Conservation (phyloP, 2,797 vertebrate species). For the Sphenodon punctatus region DNA sequence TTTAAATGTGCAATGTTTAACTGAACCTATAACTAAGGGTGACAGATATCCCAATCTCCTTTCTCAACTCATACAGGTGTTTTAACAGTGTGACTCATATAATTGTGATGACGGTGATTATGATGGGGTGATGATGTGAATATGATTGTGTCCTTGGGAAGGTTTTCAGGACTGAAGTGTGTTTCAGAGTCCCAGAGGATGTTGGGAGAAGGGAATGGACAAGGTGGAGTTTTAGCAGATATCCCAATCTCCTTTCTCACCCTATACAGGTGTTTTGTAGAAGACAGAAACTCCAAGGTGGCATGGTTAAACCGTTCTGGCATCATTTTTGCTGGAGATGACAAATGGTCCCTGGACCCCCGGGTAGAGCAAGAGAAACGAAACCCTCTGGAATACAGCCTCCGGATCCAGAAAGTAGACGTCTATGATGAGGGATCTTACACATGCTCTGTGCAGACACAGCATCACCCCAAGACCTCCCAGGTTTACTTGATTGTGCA, state of each 20-base stretch:
- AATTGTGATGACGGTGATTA: background rate
- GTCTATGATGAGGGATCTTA: conserved; percentile 96
- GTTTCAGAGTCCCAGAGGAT: background rate
- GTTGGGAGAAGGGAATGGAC: background rate
- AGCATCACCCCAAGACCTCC: conserved; percentile 94
- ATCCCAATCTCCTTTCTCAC: conserved; percentile 11
- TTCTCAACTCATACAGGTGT: conserved; percentile 81
- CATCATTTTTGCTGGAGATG: conserved; percentile 97
- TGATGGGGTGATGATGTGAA: background rate
- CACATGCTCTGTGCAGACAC: conserved; percentile 97
- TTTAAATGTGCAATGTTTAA: too few relatives aligned
- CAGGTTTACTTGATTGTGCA: conserved; percentile 98
- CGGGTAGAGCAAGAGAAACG: conserved; percentile 96
- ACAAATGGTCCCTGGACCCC: conserved; percentile 98
- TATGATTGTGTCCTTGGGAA: background rate
- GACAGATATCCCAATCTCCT: conserved; percentile 7
- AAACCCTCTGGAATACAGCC: conserved; percentile 96
- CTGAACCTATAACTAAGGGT: too few relatives aligned
- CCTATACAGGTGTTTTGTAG: conserved; percentile 90
- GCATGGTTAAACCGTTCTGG: conserved; percentile 99
- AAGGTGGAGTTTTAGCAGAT: background rate
- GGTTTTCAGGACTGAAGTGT: background rate
- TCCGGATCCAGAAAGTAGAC: conserved; percentile 98
- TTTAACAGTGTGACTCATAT: conserved; percentile 58
- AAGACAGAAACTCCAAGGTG: conserved; percentile 97